These are phyloP conservation scores for Chamaetylas fuelleborni DNA, from an alignment of 2,113 vertebrate species.

Conservation along the genomic window DNA sequence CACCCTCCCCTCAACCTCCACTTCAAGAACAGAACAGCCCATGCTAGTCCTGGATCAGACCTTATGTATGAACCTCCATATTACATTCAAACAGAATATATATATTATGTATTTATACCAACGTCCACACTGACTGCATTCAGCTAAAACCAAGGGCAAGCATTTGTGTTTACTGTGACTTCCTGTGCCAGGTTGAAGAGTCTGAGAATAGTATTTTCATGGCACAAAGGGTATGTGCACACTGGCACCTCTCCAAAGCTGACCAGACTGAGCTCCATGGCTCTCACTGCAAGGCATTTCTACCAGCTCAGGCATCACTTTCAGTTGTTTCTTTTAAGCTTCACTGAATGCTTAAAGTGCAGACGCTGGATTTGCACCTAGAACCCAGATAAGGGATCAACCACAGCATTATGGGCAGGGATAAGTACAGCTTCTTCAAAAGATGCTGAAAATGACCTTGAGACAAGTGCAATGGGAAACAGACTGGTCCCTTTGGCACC, in stretches of 20 bases:
- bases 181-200: background rate
- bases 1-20: background rate
- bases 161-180: background rate
- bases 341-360: background rate
- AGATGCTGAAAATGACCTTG: background rate
- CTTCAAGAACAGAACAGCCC: background rate
- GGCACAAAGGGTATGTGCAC: background rate
- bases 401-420: fast-evolving
- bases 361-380: background rate
- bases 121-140: background rate
- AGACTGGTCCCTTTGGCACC: background rate
- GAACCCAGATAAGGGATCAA: background rate
- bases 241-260: background rate
- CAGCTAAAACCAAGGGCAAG: background rate
- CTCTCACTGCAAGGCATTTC: background rate
- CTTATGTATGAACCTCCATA: background rate
- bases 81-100: background rate
- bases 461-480: background rate
- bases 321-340: background rate
- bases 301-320: background rate
- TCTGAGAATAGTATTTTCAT: background rate
- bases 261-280: background rate
- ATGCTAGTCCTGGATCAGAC: background rate
- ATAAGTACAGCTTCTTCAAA: background rate
- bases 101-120: background rate